Percentiles rank a stretch among this genome's conserved stretches.
Conservation (phyloP, 2,797 vertebrate genomes). For the Eleutherodactylus coqui region DNA sequence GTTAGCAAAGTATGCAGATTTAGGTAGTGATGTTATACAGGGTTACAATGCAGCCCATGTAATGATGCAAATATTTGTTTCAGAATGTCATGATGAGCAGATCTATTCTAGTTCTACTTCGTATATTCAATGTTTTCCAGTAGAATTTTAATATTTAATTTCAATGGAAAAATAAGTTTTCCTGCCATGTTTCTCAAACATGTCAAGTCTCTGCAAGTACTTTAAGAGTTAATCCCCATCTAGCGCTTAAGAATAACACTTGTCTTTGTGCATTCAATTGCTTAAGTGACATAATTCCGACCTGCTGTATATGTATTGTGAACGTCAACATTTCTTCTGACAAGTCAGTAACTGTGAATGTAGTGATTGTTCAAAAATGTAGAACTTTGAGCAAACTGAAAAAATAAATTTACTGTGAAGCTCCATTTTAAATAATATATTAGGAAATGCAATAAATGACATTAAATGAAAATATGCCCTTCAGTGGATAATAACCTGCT, state of each 20-base stretch:
- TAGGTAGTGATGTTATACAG: too few relatives aligned
- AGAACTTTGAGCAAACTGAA: neutral
- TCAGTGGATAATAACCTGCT: neutral
- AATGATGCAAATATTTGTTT: too few relatives aligned
- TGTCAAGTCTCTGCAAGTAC: neutral
- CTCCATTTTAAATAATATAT: neutral
- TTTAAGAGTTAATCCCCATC: neutral
- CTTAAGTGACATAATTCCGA: neutral
- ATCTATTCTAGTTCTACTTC: neutral
- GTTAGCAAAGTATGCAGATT: too few relatives aligned
- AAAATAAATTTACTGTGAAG: neutral
- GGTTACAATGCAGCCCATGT: too few relatives aligned
- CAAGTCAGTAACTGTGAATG: neutral
- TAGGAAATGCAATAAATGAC: neutral
- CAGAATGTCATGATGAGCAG: neutral
- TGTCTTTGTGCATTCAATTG: neutral
- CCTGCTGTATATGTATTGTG: neutral
- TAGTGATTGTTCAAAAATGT: neutral
- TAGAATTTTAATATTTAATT: neutral
- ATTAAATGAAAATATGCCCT: neutral
- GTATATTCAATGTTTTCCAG: neutral
- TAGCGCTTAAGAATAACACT: neutral
- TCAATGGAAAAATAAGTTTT: neutral
- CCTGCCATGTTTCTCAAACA: neutral
- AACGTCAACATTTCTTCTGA: neutral